phyloP scores from a whole-genome alignment of 2,113 vertebrate species.

The Elephantulus edwardii region DNA sequence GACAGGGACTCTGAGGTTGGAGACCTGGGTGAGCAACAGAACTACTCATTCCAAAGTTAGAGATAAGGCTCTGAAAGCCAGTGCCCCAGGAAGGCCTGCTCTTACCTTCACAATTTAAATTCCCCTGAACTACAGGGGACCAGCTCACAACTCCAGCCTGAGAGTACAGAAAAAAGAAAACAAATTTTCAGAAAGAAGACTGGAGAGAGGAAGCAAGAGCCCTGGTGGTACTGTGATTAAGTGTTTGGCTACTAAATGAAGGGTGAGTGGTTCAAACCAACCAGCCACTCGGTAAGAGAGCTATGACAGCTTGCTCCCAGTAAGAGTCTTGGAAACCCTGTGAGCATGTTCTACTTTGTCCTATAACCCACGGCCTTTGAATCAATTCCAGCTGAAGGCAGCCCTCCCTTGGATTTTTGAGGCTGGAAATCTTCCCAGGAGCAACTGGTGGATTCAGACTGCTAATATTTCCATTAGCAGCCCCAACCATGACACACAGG shows the following conservation, averaged over 20 bases:
- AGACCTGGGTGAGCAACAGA: background rate
- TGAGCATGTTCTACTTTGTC: background rate
- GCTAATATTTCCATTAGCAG: no score
- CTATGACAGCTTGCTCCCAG: background rate
- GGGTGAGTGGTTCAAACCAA: background rate
- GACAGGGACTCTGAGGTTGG: slow-evolving; percentile 1
- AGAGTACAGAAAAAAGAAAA: background rate
- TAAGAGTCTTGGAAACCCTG: background rate
- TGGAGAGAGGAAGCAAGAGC: no score
- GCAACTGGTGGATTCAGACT: no score
- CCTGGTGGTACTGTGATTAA: background rate
- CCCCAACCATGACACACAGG: no score
- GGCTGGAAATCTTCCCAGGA: no score
- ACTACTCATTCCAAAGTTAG: background rate
- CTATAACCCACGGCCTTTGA: no score
- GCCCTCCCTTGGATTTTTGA: no score
- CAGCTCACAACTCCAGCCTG: no score
- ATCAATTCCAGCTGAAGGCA: no score
- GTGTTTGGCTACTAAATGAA: background rate
- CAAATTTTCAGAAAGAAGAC: background rate
- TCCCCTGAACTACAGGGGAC: background rate
- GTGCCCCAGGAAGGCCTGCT: background rate
- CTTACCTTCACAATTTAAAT: background rate
- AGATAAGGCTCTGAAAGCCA: slow-evolving; percentile 2
- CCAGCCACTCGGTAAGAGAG: background rate